Conservation (phyloP, 2,888 invertebrate species). For the Conops quadrifasciatus region DNA sequence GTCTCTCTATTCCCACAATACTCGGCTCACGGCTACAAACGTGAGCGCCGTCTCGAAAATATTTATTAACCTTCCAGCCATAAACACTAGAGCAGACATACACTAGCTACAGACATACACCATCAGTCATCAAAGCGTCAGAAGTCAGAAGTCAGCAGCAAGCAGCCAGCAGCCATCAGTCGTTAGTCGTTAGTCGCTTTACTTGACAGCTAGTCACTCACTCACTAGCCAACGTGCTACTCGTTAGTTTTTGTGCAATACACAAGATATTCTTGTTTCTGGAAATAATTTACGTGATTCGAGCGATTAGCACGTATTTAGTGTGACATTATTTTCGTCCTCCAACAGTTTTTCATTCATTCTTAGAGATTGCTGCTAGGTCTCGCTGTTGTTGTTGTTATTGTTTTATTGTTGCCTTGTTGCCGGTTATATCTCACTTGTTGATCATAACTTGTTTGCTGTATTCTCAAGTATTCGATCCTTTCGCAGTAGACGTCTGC, state of each 20-base stretch:
- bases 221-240: too few species aligned
- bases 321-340: constrained; percentile 32
- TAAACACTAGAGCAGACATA: too few species aligned
- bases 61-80: too few species aligned
- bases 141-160: constrained; percentile 3
- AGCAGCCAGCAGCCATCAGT: constrained; percentile 14
- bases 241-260: too few species aligned
- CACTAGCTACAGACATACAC: constrained; percentile 27
- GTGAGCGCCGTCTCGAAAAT: not conserved
- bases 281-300: constrained; percentile 47
- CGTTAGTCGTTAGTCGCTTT: not conserved
- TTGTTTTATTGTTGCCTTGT: constrained; percentile 17
- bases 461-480: too few species aligned
- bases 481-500: not conserved
- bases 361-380: constrained; percentile 12
- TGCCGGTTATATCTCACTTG: constrained; percentile 9
- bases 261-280: constrained; percentile 38
- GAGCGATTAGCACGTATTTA: constrained; percentile 47
- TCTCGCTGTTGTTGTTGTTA: constrained; percentile 20
- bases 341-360: constrained; percentile 38
- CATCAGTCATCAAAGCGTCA: constrained; percentile 15
- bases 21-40: not conserved
- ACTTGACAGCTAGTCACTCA: not conserved
- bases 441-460: too few species aligned
- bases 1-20: not conserved